Evolutionary conservation across 1,140 invertebrate genomes (phyloP).

Genomic region (Caenorhabditis briggsae): DNA sequence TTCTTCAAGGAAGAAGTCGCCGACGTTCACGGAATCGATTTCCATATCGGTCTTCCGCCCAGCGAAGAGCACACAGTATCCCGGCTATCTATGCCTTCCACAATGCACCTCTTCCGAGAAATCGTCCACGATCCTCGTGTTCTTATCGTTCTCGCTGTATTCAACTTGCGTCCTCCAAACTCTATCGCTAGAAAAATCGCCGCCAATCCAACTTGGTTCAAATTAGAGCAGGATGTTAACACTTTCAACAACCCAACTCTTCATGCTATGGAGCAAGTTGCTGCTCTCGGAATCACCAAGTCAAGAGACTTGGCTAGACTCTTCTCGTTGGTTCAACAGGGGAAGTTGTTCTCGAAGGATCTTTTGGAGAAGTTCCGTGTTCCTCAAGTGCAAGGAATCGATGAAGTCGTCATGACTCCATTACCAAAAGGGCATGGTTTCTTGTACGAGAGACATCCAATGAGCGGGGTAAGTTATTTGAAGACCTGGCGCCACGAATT

Average conservation of each 20-base stretch:
- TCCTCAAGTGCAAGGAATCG: conserved; percentile 68
- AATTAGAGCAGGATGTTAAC: conserved; percentile 67
- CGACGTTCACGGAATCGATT: conserved; percentile 77
- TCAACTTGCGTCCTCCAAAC: conserved; percentile 51
- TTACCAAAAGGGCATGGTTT: conserved; percentile 74
- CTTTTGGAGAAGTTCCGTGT: conserved; percentile 65
- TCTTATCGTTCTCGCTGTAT: conserved; percentile 67
- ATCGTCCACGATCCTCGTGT: conserved; percentile 73
- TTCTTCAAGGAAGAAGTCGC: conserved; percentile 79
- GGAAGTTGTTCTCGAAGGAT: conserved; percentile 68
- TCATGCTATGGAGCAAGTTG: conserved; percentile 72
- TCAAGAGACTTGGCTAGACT: conserved; percentile 71
- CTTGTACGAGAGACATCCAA: conserved; percentile 73
- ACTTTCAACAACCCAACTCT: conserved; percentile 74
- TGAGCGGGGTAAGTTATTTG: conserved; percentile 50
- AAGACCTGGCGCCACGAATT: too few relatives aligned
- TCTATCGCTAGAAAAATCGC: conserved; percentile 67
- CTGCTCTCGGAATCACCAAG: conserved; percentile 73
- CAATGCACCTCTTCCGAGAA: conserved; percentile 68
- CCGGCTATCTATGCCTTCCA: conserved; percentile 68
- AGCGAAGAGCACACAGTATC: conserved; percentile 69
- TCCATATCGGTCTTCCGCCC: conserved; percentile 69
- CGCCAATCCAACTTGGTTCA: conserved; percentile 71
- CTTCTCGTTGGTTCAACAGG: conserved; percentile 71
- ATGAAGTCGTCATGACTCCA: conserved; percentile 69